Percentiles rank a stretch among this genome's conserved stretches.
phyloP scores from a whole-genome alignment of 2,797 vertebrate genomes.

The Etheostoma perlongum region DNA sequence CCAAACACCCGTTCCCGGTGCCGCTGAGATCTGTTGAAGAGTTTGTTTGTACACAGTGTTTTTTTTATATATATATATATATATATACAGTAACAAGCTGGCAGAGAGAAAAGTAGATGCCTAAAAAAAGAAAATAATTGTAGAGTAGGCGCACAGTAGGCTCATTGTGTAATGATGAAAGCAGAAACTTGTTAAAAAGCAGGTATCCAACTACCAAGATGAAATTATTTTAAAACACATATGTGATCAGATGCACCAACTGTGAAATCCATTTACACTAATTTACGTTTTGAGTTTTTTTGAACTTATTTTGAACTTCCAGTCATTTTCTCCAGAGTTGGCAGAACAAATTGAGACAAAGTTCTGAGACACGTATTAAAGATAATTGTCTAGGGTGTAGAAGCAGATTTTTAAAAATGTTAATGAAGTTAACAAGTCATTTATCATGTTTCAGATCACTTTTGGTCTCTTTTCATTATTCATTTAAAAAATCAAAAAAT shows the following conservation, averaged over 20 bases:
- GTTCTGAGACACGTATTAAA: background rate
- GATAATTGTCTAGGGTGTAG: background rate
- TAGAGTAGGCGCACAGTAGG: background rate
- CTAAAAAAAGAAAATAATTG: constrained; percentile 1
- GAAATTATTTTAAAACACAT: background rate
- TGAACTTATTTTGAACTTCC: background rate
- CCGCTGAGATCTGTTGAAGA: background rate
- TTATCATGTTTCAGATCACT: too few relatives aligned
- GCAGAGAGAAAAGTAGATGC: background rate
- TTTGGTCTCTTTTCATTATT: too few relatives aligned
- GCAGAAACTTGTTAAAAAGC: background rate
- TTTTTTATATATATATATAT: constrained; percentile 6
- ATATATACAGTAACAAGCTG: background rate
- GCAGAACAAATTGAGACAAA: background rate
- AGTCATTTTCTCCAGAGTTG: background rate
- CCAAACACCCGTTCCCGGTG: background rate
- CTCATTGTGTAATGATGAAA: background rate
- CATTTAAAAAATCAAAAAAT: too few relatives aligned
- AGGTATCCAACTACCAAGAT: background rate
- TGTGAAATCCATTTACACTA: background rate
- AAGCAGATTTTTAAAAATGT: background rate
- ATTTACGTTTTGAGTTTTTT: background rate
- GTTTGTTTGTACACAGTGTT: background rate
- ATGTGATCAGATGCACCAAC: background rate
- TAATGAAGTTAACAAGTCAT: too few relatives aligned